phyloP scores from a whole-genome alignment of 2,113 vertebrate species.

The Cyanoramphus novaezelandiae region DNA sequence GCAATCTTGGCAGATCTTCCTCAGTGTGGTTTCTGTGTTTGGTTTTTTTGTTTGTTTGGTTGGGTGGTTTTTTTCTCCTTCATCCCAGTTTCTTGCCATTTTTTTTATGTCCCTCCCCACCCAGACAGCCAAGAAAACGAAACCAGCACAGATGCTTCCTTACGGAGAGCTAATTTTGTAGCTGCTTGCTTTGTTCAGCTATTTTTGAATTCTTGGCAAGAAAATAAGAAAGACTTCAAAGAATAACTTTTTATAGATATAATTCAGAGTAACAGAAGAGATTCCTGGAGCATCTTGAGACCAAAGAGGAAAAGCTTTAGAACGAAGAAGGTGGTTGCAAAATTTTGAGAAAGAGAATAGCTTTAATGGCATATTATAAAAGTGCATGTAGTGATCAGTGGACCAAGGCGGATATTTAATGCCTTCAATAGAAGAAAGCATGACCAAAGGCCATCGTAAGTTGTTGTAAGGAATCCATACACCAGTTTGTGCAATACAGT shows the following conservation, averaged over 20 bases:
- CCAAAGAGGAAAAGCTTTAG: not conserved
- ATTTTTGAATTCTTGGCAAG: slow-evolving; percentile 44
- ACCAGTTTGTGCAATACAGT: not conserved
- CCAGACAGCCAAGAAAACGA: slow-evolving; percentile 29
- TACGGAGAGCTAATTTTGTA: slow-evolving; percentile 2
- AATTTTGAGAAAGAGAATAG: not conserved
- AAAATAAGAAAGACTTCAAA: slow-evolving; percentile 47
- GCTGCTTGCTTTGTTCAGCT: slow-evolving; percentile 17
- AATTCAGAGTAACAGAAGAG: not conserved
- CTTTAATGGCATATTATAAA: not conserved
- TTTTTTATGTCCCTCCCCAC: not conserved
- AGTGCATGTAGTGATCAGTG: not conserved
- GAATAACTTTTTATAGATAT: not conserved
- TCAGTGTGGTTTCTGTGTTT: not conserved
- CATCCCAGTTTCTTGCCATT: not conserved
- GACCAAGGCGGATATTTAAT: not conserved
- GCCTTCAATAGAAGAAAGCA: not conserved
- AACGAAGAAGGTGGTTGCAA: not conserved
- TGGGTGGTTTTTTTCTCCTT: not conserved
- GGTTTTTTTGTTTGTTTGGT: not conserved
- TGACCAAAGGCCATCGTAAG: not conserved
- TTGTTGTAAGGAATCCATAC: not conserved
- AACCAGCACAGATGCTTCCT: slow-evolving; percentile 25
- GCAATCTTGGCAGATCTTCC: not conserved
- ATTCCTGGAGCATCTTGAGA: slow-evolving; percentile 14